Evolutionary conservation across 2,113 vertebrate species (phyloP).

Genomic region (Hassar affinis): DNA sequence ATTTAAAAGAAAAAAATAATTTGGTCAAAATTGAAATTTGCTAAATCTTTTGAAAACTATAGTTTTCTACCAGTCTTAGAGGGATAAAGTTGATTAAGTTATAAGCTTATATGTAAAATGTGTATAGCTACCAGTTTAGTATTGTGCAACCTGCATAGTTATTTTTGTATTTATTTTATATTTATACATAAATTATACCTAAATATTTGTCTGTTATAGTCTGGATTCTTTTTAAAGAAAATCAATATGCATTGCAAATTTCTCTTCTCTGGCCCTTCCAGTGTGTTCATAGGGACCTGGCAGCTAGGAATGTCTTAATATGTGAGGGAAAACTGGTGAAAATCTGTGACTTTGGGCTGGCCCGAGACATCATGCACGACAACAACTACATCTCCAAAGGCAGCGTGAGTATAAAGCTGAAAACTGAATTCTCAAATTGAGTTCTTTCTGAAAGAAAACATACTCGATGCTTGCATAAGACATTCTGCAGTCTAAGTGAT

Average conservation of each 20-base stretch:
- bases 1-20: not conserved
- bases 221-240: not conserved
- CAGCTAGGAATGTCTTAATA: constrained; percentile 94
- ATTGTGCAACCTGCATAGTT: not conserved
- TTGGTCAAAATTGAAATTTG: not conserved
- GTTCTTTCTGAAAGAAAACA: not conserved
- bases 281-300: constrained; percentile 98
- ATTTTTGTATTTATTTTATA: too few species aligned
- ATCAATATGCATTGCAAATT: not conserved
- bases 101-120: not conserved
- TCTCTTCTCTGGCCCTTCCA: constrained; percentile 54
- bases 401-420: constrained; percentile 78
- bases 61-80: not conserved
- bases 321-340: constrained; percentile 97
- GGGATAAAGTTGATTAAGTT: not conserved
- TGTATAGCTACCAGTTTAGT: not conserved
- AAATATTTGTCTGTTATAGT: not conserved
- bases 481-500: not conserved
- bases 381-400: constrained; percentile 99
- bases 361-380: constrained; percentile 96
- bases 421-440: not conserved
- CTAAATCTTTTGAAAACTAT: not conserved
- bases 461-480: not conserved
- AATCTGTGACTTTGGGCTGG: constrained; percentile 97
- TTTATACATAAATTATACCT: too few species aligned